Evolutionary conservation across 2,113 vertebrate species (phyloP), one percentile per base, ranked within the genome.

Genomic region (Paracanthobrama guichenoti): DNA sequence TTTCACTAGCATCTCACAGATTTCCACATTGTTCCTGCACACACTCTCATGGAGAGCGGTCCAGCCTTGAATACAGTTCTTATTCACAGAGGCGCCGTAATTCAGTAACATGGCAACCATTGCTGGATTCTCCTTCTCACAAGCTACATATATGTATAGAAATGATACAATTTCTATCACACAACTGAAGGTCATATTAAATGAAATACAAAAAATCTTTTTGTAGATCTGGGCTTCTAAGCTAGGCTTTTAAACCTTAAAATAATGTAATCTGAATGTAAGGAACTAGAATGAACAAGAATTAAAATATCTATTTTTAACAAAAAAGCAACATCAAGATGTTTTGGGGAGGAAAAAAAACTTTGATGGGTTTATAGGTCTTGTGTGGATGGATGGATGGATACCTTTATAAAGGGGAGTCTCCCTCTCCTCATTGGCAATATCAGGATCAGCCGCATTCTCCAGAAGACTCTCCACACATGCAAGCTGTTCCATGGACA

Each of bases 331-430:
- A 55, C 18, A 20, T 22, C 18, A 55, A 55, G 53, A n/a, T 20
- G 59, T 26, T 62, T 26, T 26, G 59, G n/a, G 10, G 10, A 55
- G 1, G 6, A 20, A 55, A 55, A 8, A 55, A 66, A n/a, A n/a
- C n/a, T n/a, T n/a, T n/a, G n/a, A n/a, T n/a, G n/a, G 60, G 60
- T 26, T 14, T 26, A 28, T 14, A 28, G 60, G 60, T 11, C 60
- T 22, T 59, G 11, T 24, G 13, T 24, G 24, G 59, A 60, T 11
- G 1, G n/a, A n/a, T n/a, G n/a, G n/a, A 57, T 57, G 16, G 53
- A 62, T 62, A 96, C 96, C 96, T 94, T 95, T 96, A 90, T 96
- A 97, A 26, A 97, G 95, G 0, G 96, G 95, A 0, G 96, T 96
- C 88, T 97, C 96, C 46, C 92, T 94, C 67, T 93, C 86, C 79